Conservation (phyloP, 1,140 invertebrate species). For the Coenobita brevimanus region DNA sequence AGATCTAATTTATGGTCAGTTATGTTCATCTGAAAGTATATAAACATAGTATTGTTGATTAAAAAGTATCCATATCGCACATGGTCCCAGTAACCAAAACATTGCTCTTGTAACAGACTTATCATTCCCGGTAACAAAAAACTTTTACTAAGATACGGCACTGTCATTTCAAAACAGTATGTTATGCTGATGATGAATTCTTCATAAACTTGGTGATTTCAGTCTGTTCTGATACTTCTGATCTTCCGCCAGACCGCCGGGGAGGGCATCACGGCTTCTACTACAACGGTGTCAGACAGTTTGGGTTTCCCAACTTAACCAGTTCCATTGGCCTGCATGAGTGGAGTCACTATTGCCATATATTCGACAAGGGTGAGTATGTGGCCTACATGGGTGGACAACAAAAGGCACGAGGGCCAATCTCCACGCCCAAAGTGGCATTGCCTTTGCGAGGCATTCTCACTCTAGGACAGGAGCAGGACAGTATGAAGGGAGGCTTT, state of each 20-base stretch:
- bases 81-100: too few species aligned
- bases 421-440: neutral
- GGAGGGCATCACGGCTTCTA: constrained; percentile 39
- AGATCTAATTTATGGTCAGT: too few species aligned
- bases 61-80: too few species aligned
- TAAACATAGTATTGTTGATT: too few species aligned
- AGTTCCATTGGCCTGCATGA: constrained; percentile 20
- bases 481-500: constrained; percentile 21
- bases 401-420: constrained; percentile 6
- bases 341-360: constrained; percentile 51
- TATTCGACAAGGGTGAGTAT: constrained; percentile 28
- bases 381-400: constrained; percentile 22
- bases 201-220: too few species aligned
- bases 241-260: constrained; percentile 27
- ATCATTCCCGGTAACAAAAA: too few species aligned
- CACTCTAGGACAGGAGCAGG: constrained; percentile 48
- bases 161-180: too few species aligned
- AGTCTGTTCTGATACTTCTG: too few species aligned
- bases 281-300: constrained; percentile 52
- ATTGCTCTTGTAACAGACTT: too few species aligned
- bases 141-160: too few species aligned
- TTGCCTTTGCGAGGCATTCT: constrained; percentile 27
- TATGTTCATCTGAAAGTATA: too few species aligned
- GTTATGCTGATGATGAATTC: too few species aligned
- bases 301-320: constrained; percentile 32